Percentiles rank a stretch among this genome's conserved stretches.
These are phyloP conservation scores for Lycaena phlaeas DNA, from an alignment of 2,888 invertebrate genomes.

Conservation along the genomic window DNA sequence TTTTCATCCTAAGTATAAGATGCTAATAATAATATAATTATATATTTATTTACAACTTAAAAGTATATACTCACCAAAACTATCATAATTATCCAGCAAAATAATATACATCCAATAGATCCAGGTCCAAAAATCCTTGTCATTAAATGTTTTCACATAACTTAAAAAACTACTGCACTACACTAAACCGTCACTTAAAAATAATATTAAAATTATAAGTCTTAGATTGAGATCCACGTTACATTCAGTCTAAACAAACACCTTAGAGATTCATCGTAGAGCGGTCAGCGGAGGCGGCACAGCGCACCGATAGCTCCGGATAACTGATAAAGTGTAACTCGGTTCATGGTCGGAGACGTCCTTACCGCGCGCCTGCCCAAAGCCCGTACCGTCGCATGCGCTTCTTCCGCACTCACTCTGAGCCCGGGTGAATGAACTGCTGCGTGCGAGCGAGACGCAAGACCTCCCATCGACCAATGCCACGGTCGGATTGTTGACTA, in stretches of 20 bases:
- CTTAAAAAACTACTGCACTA: slow-evolving; percentile 47
- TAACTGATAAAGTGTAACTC: slow-evolving; percentile 66
- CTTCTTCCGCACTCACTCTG: slow-evolving; percentile 55
- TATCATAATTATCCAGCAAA: slow-evolving; percentile 36
- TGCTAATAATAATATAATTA: background rate
- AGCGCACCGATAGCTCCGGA: slow-evolving; percentile 60
- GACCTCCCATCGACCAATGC: slow-evolving; percentile 42
- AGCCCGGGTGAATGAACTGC: slow-evolving; percentile 64
- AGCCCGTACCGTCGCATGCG: slow-evolving; percentile 55
- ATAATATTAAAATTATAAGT: slow-evolving; percentile 57
- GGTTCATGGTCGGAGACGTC: slow-evolving; percentile 68
- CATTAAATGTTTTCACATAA: slow-evolving; percentile 49
- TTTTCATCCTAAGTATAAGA: slow-evolving; percentile 35
- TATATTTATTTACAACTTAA: slow-evolving; percentile 10
- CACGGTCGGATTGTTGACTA: slow-evolving; percentile 53
- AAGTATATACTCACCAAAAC: slow-evolving; percentile 43
- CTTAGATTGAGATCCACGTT: slow-evolving; percentile 70
- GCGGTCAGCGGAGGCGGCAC: slow-evolving; percentile 53
- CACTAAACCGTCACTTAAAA: slow-evolving; percentile 62
- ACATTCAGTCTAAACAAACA: slow-evolving; percentile 60
- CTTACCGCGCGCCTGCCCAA: slow-evolving; percentile 54
- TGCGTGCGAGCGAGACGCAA: slow-evolving; percentile 45
- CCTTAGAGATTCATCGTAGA: slow-evolving; percentile 50
- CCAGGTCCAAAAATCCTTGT: slow-evolving; percentile 47
- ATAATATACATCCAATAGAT: slow-evolving; percentile 38